These are phyloP conservation scores for Drosophila tripunctata DNA, from an alignment of 2,888 invertebrate species.

Conservation along the genomic window DNA sequence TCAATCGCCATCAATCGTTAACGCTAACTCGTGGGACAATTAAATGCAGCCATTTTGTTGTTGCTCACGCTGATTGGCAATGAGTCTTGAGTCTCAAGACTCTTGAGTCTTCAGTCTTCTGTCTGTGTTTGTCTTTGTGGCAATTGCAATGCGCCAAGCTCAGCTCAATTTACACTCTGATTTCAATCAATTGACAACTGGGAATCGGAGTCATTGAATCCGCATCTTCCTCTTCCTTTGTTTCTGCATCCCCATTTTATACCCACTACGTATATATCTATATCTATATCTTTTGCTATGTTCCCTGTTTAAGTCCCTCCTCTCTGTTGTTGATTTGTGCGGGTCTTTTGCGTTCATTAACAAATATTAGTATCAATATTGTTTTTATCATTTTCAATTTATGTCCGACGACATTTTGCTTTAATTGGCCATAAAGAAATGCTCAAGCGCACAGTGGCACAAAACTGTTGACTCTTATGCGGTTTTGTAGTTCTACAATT, in stretches of 20 bases:
- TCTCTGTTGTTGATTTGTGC: conserved; percentile 39
- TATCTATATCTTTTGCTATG: neutral
- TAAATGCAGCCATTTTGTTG: conserved; percentile 69
- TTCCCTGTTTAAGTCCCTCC: neutral
- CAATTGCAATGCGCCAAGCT: conserved; percentile 53
- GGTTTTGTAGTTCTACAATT: neutral
- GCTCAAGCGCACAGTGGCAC: conserved; percentile 23
- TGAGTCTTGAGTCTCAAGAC: conserved; percentile 43
- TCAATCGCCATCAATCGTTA: conserved; percentile 35
- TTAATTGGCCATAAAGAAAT: conserved; percentile 60
- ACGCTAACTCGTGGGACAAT: conserved; percentile 58
- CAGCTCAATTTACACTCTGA: conserved; percentile 75
- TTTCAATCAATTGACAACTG: conserved; percentile 69
- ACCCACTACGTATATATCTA: no score
- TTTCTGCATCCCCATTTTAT: neutral
- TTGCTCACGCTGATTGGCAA: conserved; percentile 58
- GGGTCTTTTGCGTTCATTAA: conserved; percentile 61
- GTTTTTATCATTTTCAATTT: conserved; percentile 76
- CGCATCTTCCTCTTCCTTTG: neutral
- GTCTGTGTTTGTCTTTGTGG: no score
- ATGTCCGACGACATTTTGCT: conserved; percentile 42
- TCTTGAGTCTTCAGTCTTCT: no score
- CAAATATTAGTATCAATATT: conserved; percentile 70
- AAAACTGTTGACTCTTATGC: neutral
- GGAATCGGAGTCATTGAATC: neutral